phyloP scores from a whole-genome alignment of 1,140 invertebrate species.

The Drosophila pseudoananassae region DNA sequence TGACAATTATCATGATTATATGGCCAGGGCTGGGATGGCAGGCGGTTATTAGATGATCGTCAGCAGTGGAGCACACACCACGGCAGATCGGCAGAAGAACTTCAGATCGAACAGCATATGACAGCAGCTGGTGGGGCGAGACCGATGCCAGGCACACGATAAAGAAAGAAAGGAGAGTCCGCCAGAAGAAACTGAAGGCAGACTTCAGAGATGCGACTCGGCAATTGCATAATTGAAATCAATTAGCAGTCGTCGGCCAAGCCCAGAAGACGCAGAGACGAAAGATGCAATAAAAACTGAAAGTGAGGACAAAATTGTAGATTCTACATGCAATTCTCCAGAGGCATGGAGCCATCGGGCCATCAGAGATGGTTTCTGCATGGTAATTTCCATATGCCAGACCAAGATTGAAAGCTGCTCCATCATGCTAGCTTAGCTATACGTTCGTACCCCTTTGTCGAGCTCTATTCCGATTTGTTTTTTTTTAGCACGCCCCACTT shows the following conservation, averaged over 20 bases:
- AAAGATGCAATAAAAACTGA: constrained; percentile 56
- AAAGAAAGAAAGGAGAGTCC: constrained; percentile 16
- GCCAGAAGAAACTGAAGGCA: neutral
- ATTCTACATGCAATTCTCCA: constrained; percentile 14
- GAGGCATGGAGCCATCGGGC: constrained; percentile 55
- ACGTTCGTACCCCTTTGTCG: neutral
- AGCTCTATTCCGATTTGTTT: neutral
- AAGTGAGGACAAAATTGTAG: constrained; percentile 61
- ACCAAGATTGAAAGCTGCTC: constrained; percentile 44
- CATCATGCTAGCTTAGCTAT: constrained; percentile 19
- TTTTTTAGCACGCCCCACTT: constrained; percentile 30
- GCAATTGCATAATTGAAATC: constrained; percentile 81
- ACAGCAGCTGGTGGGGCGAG: constrained; percentile 45
- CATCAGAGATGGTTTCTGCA: constrained; percentile 37
- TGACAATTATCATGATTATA: constrained; percentile 77
- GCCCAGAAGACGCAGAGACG: constrained; percentile 13
- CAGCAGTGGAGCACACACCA: constrained; percentile 18
- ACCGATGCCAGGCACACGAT: constrained; percentile 61
- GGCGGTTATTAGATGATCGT: constrained; percentile 76
- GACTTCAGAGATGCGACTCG: constrained; percentile 15
- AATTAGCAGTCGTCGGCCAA: constrained; percentile 62
- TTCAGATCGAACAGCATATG: constrained; percentile 32
- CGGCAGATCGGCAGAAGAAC: constrained; percentile 34
- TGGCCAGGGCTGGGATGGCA: constrained; percentile 59
- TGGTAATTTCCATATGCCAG: constrained; percentile 36